phyloP scores from a whole-genome alignment of 2,888 invertebrate species.

The Orchesellides sinensis region DNA sequence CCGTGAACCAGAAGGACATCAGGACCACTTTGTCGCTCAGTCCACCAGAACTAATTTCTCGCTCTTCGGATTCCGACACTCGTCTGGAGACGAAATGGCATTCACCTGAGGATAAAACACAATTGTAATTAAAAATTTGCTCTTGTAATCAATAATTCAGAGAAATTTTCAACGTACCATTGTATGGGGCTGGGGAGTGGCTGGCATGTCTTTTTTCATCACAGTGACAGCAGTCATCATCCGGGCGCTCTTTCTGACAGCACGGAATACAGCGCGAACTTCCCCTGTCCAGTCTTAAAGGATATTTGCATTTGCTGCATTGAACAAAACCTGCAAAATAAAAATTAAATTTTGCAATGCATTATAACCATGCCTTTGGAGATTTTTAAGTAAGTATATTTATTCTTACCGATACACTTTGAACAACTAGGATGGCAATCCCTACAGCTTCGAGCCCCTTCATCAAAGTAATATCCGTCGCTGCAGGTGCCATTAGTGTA shows the following conservation, averaged over 20 bases:
- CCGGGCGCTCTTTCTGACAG: constrained; percentile 80
- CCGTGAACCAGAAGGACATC: constrained; percentile 71
- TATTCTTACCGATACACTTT: constrained; percentile 85
- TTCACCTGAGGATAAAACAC: constrained; percentile 56
- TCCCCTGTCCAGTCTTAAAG: constrained; percentile 83
- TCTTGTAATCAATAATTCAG: no score
- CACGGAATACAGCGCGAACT: constrained; percentile 88
- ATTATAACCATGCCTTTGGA: not conserved
- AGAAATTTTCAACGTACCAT: constrained; percentile 55
- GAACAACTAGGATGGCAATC: constrained; percentile 93
- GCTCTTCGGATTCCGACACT: constrained; percentile 71
- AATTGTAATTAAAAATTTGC: no score
- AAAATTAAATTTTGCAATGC: not conserved
- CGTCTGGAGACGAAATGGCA: constrained; percentile 71
- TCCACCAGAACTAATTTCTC: constrained; percentile 64
- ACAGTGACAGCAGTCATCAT: constrained; percentile 84
- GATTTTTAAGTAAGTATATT: not conserved
- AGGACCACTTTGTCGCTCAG: constrained; percentile 68
- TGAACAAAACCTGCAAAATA: constrained; percentile 76
- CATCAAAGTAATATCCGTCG: constrained; percentile 84
- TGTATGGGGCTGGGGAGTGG: constrained; percentile 41
- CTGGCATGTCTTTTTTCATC: constrained; percentile 76
- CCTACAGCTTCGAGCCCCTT: constrained; percentile 89
- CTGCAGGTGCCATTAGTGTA: constrained; percentile 86
- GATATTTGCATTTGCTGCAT: constrained; percentile 83